A percentile compares a stretch with the other conserved stretches of the same genome.
These are phyloP conservation scores for Boulengeromyrus knoepffleri DNA, from an alignment of 2,113 vertebrate genomes.

Conservation along the genomic window DNA sequence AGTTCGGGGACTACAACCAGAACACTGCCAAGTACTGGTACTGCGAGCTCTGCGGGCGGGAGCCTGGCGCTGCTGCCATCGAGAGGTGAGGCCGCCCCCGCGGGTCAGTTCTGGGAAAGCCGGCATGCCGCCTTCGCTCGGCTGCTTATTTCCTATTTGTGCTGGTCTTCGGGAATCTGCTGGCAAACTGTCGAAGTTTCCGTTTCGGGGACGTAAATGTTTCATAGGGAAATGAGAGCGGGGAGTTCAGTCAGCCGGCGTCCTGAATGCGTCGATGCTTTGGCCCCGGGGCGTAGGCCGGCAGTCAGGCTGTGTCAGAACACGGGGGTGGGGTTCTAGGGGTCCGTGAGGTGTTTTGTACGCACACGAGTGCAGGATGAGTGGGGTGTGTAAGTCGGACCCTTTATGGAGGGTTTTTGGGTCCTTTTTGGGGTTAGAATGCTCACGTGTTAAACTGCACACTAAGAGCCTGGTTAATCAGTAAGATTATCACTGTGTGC, in stretches of 20 bases:
- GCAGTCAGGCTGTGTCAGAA: not conserved
- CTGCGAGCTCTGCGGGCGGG: constrained; percentile 77
- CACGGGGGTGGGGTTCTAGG: not conserved
- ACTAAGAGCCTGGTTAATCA: not conserved
- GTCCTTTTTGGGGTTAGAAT: not conserved
- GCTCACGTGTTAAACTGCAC: not conserved
- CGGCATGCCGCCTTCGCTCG: not conserved
- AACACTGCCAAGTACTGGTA: constrained; percentile 93
- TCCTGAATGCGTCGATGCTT: not conserved
- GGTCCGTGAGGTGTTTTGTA: not conserved
- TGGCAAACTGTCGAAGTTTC: not conserved
- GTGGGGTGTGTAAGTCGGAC: not conserved
- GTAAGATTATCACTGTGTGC: not conserved
- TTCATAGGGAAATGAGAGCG: not conserved
- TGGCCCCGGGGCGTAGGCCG: not conserved
- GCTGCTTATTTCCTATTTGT: not conserved
- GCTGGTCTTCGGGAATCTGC: not conserved
- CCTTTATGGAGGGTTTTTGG: not conserved
- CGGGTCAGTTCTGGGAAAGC: not conserved
- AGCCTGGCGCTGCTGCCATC: constrained; percentile 60
- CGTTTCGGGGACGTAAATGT: not conserved
- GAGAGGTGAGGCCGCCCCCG: constrained; percentile 48
- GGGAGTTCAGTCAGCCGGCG: not conserved
- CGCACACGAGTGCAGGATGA: not conserved
- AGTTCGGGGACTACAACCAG: constrained; percentile 95